Conservation (phyloP, 2,888 invertebrate genomes). For the Scrobipalpa atriplicella region DNA sequence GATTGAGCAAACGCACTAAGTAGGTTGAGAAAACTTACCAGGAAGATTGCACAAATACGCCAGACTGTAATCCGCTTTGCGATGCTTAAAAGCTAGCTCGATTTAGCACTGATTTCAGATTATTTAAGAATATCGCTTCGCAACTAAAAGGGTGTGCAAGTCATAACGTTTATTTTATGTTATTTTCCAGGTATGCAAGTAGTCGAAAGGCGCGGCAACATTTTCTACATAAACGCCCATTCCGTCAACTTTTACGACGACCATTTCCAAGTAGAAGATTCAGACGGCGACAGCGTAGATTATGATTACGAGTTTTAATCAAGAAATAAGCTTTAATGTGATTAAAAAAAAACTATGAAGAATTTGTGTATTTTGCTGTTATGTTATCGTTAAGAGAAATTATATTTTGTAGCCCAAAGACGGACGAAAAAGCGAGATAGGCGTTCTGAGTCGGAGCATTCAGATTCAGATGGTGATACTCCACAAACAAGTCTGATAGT, state of each 20-base stretch:
- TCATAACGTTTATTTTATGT: neutral
- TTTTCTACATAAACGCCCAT: constrained; percentile 70
- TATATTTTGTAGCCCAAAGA: constrained; percentile 34
- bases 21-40: too few species aligned
- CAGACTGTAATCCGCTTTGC: too few species aligned
- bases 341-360: neutral
- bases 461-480: constrained; percentile 36
- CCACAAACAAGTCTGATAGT: constrained; percentile 45
- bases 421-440: constrained; percentile 38
- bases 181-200: constrained; percentile 60
- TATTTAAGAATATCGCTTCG: too few species aligned
- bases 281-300: constrained; percentile 73
- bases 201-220: constrained; percentile 62
- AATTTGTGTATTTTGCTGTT: neutral
- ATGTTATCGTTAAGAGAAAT: constrained; percentile 17
- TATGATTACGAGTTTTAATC: constrained; percentile 67
- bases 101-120: too few species aligned
- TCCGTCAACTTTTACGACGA: constrained; percentile 71
- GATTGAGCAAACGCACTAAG: too few species aligned
- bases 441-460: neutral
- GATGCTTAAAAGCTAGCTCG: too few species aligned
- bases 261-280: constrained; percentile 64
- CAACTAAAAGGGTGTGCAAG: too few species aligned
- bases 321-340: neutral
- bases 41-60: too few species aligned